Evolutionary conservation across 1,140 invertebrate species (phyloP).

Genomic region (Phymastichus coffea): DNA sequence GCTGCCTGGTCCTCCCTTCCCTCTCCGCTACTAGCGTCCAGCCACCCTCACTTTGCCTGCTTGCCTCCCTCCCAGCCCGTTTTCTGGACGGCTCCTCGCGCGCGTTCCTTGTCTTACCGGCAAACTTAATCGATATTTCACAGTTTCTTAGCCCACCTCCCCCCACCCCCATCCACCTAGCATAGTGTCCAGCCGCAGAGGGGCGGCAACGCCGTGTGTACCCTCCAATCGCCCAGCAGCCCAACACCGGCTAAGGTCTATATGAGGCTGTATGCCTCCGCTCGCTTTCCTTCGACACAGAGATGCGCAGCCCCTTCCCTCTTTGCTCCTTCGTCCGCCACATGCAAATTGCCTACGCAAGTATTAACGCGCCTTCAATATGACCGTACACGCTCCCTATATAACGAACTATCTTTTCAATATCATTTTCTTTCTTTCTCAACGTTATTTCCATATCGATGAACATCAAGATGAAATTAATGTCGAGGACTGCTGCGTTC

Average conservation of each 20-base stretch:
- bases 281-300: too few species aligned
- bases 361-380: too few species aligned
- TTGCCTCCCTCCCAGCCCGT: constrained; percentile 31
- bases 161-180: constrained; percentile 32
- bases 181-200: constrained; percentile 53
- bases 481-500: too few species aligned
- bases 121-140: constrained; percentile 61
- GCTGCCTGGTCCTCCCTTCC: constrained; percentile 14
- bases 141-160: constrained; percentile 56
- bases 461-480: too few species aligned
- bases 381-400: too few species aligned
- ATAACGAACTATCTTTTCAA: too few species aligned
- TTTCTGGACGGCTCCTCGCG: constrained; percentile 37
- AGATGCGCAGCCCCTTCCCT: background rate
- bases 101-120: constrained; percentile 59
- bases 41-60: constrained; percentile 3
- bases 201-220: constrained; percentile 31
- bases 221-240: constrained; percentile 51
- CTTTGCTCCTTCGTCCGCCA: background rate
- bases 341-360: too few species aligned
- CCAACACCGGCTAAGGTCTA: too few species aligned
- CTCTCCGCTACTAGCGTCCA: background rate
- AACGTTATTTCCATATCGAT: too few species aligned
- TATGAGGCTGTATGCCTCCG: too few species aligned
- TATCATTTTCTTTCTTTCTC: too few species aligned